Evolutionary conservation across 2,797 vertebrate genomes (phyloP), one percentile per base, ranked within the genome.

Genomic region (Scomberomorus guttatus): DNA sequence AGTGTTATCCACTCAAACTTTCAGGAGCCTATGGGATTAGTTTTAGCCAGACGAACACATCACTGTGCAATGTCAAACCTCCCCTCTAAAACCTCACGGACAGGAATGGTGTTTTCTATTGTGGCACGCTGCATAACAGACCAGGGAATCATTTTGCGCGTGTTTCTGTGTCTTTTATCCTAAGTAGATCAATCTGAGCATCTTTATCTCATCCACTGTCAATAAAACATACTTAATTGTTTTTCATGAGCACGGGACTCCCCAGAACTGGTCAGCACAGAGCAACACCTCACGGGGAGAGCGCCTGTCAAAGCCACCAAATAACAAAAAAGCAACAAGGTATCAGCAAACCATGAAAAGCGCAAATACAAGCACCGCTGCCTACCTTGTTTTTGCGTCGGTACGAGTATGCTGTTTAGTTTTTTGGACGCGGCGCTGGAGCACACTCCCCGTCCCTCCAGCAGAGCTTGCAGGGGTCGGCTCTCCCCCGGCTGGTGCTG

Each of bases 391-490:
- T 75, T 94, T 24, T 74, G 90, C 22, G 80, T 62, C 34, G 91
- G 87, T 7, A 79, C 48, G 50, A 87, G 83, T 66, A 83, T 70
- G 77, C 73, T 66, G 86, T 58, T 87, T 57, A 88, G 76, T 42
- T 88, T 94, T 79, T 83, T 91, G 32, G 85, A 79, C 29, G 92
- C 90, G 48, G 89, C 95, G 80, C 95, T 94, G 83, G 95, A 80
- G 93, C 98, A 99, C 88, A 95, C 83, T 29, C 97, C 98, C 34
- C 96, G 95, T 87, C 98, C 98, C 65, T 97, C 96, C 88, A 99
- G 94, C 85, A 98, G 94, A 54, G 97, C 97, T 60, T 96, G 97
- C 85, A 99, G 93, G 10, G 97, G 97, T 80, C 95, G 95, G 85
- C 71, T 95, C 88, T 98, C 97, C 1, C 94, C 95, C 1, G 91